These are phyloP conservation scores for Vanessa cardui DNA, from an alignment of 2,888 invertebrate genomes.

Conservation along the genomic window DNA sequence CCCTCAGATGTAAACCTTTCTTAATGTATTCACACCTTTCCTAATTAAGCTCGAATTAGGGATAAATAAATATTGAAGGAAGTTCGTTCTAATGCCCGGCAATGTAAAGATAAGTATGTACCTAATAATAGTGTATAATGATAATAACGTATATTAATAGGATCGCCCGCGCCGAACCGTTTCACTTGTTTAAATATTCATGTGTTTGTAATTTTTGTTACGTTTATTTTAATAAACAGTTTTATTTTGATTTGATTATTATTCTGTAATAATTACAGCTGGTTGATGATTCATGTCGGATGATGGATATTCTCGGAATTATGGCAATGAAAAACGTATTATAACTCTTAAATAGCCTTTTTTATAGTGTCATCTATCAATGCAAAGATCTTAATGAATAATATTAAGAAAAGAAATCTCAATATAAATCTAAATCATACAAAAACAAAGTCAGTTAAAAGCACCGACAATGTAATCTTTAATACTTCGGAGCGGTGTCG, in stretches of 20 bases:
- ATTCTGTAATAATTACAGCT: too few relatives aligned
- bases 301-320: too few relatives aligned
- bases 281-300: too few relatives aligned
- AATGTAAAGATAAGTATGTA: conserved; percentile 65
- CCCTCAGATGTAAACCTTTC: conserved; percentile 64
- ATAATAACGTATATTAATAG: conserved; percentile 54
- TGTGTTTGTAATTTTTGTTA: conserved; percentile 9
- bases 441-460: conserved; percentile 1
- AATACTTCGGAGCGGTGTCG: conserved; percentile 4
- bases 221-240: background rate
- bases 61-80: conserved; percentile 70
- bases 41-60: conserved; percentile 76
- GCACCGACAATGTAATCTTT: conserved; percentile 1
- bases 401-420: background rate
- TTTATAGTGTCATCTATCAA: background rate
- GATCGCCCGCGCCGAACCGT: conserved; percentile 5
- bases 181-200: background rate
- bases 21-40: conserved; percentile 76
- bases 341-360: too few relatives aligned
- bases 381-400: background rate
- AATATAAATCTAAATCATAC: background rate
- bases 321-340: too few relatives aligned
- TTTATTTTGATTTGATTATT: background rate
- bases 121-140: conserved; percentile 60
- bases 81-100: conserved; percentile 51